Percentiles rank a stretch among this genome's conserved stretches.
Conservation (phyloP, 2,888 invertebrate species). For the Pardosa pseudoannulata region DNA sequence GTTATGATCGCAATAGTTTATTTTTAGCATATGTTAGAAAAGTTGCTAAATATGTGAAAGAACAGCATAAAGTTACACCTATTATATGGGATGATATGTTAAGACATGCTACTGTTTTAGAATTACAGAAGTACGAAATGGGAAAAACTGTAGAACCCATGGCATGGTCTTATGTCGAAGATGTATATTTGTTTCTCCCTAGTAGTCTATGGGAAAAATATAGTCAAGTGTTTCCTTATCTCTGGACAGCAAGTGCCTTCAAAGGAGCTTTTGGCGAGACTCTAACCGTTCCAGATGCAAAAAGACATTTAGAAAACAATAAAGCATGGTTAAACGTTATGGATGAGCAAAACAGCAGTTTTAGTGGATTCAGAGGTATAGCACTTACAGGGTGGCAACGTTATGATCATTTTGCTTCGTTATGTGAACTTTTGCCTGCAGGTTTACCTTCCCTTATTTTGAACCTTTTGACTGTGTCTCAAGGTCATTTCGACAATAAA, state of each 20-base stretch:
- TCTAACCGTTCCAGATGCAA: constrained; percentile 83
- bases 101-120: constrained; percentile 82
- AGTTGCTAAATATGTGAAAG: constrained; percentile 82
- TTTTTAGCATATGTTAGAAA: constrained; percentile 80
- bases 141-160: constrained; percentile 85
- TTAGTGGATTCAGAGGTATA: constrained; percentile 75
- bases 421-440: constrained; percentile 76
- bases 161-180: constrained; percentile 89
- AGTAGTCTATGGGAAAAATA: constrained; percentile 83
- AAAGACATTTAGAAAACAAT: constrained; percentile 85
- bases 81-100: constrained; percentile 91
- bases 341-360: constrained; percentile 72
- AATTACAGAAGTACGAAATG: constrained; percentile 81
- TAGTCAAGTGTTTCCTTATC: constrained; percentile 83
- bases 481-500: constrained; percentile 78
- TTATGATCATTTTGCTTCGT: constrained; percentile 77
- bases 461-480: constrained; percentile 77
- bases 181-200: constrained; percentile 81
- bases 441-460: constrained; percentile 76
- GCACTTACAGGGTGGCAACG: constrained; percentile 76
- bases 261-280: constrained; percentile 87
- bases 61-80: constrained; percentile 81
- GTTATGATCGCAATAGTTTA: constrained; percentile 73
- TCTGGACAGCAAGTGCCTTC: constrained; percentile 86
- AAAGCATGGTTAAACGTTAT: constrained; percentile 82